Evolutionary conservation across 2,113 vertebrate genomes (phyloP).

Genomic region (Ciconia maguari): DNA sequence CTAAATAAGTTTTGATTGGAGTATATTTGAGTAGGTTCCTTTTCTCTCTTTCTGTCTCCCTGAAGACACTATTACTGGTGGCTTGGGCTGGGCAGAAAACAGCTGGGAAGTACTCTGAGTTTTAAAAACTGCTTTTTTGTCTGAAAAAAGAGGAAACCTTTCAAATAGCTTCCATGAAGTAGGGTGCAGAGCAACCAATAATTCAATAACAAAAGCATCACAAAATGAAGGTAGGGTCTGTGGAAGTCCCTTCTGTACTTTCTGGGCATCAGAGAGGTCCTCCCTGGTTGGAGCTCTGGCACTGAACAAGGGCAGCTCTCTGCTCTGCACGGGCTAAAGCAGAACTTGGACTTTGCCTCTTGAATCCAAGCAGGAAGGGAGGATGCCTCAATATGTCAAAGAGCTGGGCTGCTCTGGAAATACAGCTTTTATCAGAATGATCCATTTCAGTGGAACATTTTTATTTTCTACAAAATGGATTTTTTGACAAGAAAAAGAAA

Average conservation of each 20-base stretch:
- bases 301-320: background rate
- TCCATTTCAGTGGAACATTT: background rate
- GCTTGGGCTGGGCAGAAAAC: background rate
- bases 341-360: background rate
- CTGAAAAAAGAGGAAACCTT: background rate
- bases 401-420: background rate
- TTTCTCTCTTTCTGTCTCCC: background rate
- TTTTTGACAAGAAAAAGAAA: background rate
- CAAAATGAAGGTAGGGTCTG: background rate
- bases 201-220: background rate
- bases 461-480: background rate
- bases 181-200: background rate
- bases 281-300: fast-evolving
- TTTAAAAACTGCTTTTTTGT: background rate
- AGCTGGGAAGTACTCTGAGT: background rate
- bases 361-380: background rate
- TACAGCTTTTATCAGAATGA: background rate
- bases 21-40: background rate
- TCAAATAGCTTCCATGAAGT: background rate
- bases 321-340: fast-evolving
- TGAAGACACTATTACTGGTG: background rate
- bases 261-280: fast-evolving
- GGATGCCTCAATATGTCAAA: background rate
- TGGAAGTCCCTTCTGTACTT: background rate
- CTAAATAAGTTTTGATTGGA: background rate